These are phyloP conservation scores for Phyllotis vaccarum DNA, from an alignment of 2,797 vertebrate species.

Conservation along the genomic window DNA sequence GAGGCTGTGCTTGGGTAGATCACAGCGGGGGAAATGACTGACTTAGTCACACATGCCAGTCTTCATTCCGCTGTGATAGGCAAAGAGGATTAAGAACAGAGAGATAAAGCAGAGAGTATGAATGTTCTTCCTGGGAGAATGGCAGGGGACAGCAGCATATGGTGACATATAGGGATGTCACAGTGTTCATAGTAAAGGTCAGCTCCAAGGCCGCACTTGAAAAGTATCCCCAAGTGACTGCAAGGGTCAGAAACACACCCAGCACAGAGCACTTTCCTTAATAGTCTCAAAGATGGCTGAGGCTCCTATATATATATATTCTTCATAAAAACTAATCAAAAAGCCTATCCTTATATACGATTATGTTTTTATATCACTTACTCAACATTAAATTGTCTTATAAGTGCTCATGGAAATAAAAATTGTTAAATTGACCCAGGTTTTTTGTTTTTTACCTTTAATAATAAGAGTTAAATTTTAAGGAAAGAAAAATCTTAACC, in stretches of 20 bases:
- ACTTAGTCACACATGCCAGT: not conserved
- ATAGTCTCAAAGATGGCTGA: not conserved
- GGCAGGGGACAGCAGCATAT: not conserved
- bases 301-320: not conserved
- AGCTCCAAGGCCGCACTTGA: not conserved
- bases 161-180: not conserved
- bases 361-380: not conserved
- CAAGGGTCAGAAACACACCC: not conserved
- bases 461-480: not conserved
- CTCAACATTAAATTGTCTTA: not conserved
- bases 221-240: not conserved
- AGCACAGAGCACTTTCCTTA: not conserved
- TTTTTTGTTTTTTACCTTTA: no score
- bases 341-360: no score
- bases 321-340: not conserved
- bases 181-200: not conserved
- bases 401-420: not conserved
- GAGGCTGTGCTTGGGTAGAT: not conserved
- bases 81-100: not conserved
- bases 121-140: constrained; percentile 8
- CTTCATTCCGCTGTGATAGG: not conserved
- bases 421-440: not conserved
- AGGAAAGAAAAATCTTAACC: not conserved
- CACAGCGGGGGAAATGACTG: not conserved
- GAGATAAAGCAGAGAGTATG: not conserved